Conservation (phyloP, 2,797 vertebrate species). For the Sparidentex hasta region DNA sequence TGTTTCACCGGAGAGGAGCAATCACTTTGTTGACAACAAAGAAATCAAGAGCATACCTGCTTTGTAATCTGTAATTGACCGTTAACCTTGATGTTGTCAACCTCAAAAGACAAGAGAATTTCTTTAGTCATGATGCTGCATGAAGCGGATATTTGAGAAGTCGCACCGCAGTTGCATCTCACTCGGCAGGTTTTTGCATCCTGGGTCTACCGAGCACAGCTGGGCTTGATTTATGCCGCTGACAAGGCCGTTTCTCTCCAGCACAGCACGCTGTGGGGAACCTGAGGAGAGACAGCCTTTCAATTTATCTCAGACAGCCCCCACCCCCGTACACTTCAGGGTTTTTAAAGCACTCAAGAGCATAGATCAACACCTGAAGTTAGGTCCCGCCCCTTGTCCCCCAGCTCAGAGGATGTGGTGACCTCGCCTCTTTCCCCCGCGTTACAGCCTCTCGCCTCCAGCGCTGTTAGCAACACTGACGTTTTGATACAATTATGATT, state of each 20-base stretch:
- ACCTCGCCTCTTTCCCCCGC: slow-evolving; percentile 74
- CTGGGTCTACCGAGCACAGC: slow-evolving; percentile 61
- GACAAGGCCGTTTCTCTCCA: slow-evolving; percentile 86
- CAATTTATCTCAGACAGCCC: slow-evolving; percentile 83
- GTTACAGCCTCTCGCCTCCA: slow-evolving; percentile 41
- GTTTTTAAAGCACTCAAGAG: slow-evolving; percentile 76
- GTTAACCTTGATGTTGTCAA: slow-evolving; percentile 69
- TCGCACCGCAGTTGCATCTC: slow-evolving; percentile 24
- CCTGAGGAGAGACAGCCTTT: slow-evolving; percentile 80
- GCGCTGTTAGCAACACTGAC: slow-evolving; percentile 65
- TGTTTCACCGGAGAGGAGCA: slow-evolving; percentile 64
- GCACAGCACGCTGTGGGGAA: slow-evolving; percentile 71
- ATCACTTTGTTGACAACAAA: slow-evolving; percentile 62
- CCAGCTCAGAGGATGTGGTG: slow-evolving; percentile 78
- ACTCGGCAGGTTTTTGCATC: slow-evolving; percentile 54
- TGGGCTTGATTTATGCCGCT: slow-evolving; percentile 84
- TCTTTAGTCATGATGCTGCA: slow-evolving; percentile 38
- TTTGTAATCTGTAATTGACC: slow-evolving; percentile 66
- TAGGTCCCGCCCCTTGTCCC: slow-evolving; percentile 67
- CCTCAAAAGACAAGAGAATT: slow-evolving; percentile 29
- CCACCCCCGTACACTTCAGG: slow-evolving; percentile 68
- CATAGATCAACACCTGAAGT: slow-evolving; percentile 76
- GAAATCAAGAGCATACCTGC: slow-evolving; percentile 43
- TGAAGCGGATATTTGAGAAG: slow-evolving; percentile 52
- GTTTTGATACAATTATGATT: slow-evolving; percentile 80